Base-by-base conservation (phyloP, 2,797 vertebrate species). In the Stomatorhinus walkeri region DNA sequence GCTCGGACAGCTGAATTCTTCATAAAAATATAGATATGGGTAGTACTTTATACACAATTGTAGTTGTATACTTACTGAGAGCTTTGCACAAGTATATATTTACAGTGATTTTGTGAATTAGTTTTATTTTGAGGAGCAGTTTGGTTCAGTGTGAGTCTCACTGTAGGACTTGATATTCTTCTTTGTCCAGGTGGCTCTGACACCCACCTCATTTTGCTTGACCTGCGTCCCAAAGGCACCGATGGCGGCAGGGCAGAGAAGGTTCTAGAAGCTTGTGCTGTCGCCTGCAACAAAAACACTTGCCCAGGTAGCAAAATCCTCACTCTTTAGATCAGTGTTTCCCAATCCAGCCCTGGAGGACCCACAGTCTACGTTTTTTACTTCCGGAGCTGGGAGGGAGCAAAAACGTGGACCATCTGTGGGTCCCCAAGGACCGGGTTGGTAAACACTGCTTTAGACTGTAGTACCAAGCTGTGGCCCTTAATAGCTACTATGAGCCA, bases 211-310 rank as follows among this genome's bases (percentile, higher is more conserved):
- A 97, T 99, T 90, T 95, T 99, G 1, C 88, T 99, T 91, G 97
- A 99, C 93, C 95, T 99, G 89, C 97, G 97, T 91, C 96, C 89
- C 91, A 97, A 94, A 92, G 97, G 97, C 90, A 98, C 96, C 0
- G 98, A 99, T 0, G 98, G 98, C 0, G 95, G 97, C 61, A 94
- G 98, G 88, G 98, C 97, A 0, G 98, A 99, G 94, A 98, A 98
- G 89, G 97, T 99, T 85, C 95, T 99, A 90, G 98, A 99, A 93
- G 95, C 97, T 85, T 98, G 97, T 90, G 95, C 97, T 81, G 96
- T 99, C 0, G 97, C 98, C 54, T 99, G 98, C 93, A 99, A 99
- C 93, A 99, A 99, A 93, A 99, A 99, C 94, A 99, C 98, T 0
- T 99, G 98, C 64, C 98, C 98, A 86, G 98, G 98, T 99, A 91